Evolutionary conservation across 2,113 vertebrate species (phyloP).

Genomic region (Rhabdomys dilectus): DNA sequence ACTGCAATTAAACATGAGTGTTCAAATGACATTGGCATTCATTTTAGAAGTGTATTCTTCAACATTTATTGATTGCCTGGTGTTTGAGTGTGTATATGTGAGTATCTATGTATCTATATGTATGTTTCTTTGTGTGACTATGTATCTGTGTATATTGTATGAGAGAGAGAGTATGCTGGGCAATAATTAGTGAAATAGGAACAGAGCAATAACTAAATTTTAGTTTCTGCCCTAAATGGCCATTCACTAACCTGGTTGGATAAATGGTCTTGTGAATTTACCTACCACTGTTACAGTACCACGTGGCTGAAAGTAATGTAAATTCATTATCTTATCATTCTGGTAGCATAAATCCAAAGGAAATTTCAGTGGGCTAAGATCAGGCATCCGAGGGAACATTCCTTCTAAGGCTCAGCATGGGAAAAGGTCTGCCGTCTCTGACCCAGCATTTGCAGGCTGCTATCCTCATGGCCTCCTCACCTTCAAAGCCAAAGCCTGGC

Average conservation of each 20-base stretch:
- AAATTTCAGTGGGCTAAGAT: background rate
- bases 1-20: background rate
- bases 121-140: background rate
- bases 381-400: background rate
- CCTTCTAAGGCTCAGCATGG: background rate
- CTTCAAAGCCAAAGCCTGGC: background rate
- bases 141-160: background rate
- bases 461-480: background rate
- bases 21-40: constrained; percentile 16
- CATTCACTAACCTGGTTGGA: background rate
- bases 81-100: background rate
- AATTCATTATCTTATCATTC: background rate
- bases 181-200: background rate
- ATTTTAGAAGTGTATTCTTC: constrained; percentile 1
- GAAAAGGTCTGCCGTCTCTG: background rate
- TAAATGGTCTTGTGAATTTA: background rate
- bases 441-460: background rate
- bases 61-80: constrained; percentile 1
- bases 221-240: background rate
- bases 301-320: background rate
- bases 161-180: background rate
- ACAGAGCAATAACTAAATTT: background rate
- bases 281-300: constrained; percentile 6
- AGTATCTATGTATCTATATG: background rate
- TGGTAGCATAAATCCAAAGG: background rate